Conservation (phyloP, 1,140 invertebrate genomes). For the Drosophila oshimai region DNA sequence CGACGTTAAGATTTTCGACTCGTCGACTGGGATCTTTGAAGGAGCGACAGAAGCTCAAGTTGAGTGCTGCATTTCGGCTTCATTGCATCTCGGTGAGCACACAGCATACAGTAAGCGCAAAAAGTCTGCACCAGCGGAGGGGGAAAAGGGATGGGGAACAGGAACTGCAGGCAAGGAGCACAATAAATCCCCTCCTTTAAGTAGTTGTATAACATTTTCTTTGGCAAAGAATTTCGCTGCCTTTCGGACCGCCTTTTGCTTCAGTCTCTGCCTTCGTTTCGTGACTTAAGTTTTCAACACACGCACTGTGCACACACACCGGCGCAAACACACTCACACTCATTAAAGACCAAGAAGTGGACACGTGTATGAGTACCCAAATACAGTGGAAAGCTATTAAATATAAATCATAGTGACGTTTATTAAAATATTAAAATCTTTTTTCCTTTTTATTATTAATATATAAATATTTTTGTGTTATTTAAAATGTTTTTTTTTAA, state of each 20-base stretch:
- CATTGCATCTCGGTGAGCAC: constrained; percentile 59
- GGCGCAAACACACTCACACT: constrained; percentile 22
- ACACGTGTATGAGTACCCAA: background rate
- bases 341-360: constrained; percentile 46
- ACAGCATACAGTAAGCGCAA: constrained; percentile 29
- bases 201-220: constrained; percentile 58
- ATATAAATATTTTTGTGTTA: too few relatives aligned
- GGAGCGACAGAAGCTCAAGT: constrained; percentile 42
- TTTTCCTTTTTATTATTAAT: too few relatives aligned
- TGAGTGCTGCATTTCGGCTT: constrained; percentile 73
- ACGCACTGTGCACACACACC: constrained; percentile 25
- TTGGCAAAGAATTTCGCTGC: constrained; percentile 51
- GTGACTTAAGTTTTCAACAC: constrained; percentile 72
- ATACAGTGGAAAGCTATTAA: background rate
- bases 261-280: constrained; percentile 41
- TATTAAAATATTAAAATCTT: too few relatives aligned
- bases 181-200: constrained; percentile 70
- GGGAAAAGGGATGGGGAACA: background rate
- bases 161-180: constrained; percentile 19
- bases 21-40: constrained; percentile 7
- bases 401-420: too few relatives aligned
- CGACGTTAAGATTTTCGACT: constrained; percentile 47
- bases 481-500: too few relatives aligned
- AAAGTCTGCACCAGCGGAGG: background rate
- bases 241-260: constrained; percentile 35